Percentiles rank a stretch among this genome's conserved stretches.
Conservation (phyloP, 2,888 invertebrate genomes). For the Hirtodrosophila trivittata region DNA sequence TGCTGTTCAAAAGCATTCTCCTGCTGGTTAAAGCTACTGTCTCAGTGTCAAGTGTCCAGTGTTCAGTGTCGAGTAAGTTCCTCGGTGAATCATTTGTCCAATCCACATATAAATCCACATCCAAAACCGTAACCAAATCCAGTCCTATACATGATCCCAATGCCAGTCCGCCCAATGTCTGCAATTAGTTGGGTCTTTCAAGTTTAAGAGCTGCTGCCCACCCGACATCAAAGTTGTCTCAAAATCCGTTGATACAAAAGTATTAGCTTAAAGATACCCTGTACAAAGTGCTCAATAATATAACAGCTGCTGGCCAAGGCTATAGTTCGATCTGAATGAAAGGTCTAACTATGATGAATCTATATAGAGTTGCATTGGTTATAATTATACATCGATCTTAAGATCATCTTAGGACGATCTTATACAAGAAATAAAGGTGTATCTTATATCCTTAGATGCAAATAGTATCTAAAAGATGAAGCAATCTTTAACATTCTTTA, state of each 20-base stretch:
- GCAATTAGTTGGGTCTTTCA: conserved; percentile 19
- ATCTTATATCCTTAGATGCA: too few species aligned
- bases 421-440: too few species aligned
- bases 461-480: too few species aligned
- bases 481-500: too few species aligned
- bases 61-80: conserved; percentile 38
- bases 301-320: too few species aligned
- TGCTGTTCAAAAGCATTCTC: not conserved
- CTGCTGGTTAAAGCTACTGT: not conserved
- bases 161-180: conserved; percentile 30
- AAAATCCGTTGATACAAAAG: not conserved
- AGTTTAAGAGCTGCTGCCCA: conserved; percentile 40
- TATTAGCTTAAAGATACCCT: not conserved
- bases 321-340: too few species aligned
- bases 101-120: too few species aligned
- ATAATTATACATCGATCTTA: too few species aligned
- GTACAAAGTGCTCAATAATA: not conserved
- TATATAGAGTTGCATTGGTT: too few species aligned
- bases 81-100: too few species aligned
- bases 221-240: not conserved
- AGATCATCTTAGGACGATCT: too few species aligned
- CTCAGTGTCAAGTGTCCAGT: conserved; percentile 4
- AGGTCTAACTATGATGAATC: too few species aligned
- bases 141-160: not conserved
- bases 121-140: not conserved